These are phyloP conservation scores for Brenthis hecate DNA, from an alignment of 2,888 invertebrate species.

Conservation along the genomic window DNA sequence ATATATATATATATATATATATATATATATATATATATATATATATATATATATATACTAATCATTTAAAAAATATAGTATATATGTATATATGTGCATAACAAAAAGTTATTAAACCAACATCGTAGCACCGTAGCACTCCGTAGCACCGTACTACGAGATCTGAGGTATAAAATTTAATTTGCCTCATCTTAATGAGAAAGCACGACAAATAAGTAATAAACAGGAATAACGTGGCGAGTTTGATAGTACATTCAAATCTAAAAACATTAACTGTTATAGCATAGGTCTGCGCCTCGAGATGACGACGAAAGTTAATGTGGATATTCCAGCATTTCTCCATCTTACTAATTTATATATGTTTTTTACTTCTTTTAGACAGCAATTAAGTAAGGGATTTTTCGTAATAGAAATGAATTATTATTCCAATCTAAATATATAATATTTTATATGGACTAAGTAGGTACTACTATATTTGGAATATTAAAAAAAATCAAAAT, in stretches of 20 bases:
- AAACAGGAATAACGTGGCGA: conserved; percentile 75
- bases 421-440: no score
- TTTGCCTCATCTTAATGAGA: conserved; percentile 66
- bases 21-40: no score
- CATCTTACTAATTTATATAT: background rate
- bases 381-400: background rate
- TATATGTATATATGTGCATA: background rate
- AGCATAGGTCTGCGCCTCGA: conserved; percentile 65
- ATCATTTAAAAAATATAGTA: no score
- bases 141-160: conserved; percentile 39
- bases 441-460: no score
- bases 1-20: no score
- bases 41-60: no score
- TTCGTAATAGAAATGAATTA: no score
- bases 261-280: conserved; percentile 80
- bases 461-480: no score
- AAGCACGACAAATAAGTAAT: conserved; percentile 79
- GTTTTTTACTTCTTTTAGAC: background rate
- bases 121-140: conserved; percentile 22
- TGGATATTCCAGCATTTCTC: conserved; percentile 48
- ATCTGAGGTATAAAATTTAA: conserved; percentile 64
- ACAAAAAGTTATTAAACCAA: background rate
- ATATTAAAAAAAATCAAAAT: no score
- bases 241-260: conserved; percentile 82
- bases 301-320: conserved; percentile 43